Evolutionary conservation across 2,113 vertebrate species (phyloP).

Genomic region (Baryphthengus martii): DNA sequence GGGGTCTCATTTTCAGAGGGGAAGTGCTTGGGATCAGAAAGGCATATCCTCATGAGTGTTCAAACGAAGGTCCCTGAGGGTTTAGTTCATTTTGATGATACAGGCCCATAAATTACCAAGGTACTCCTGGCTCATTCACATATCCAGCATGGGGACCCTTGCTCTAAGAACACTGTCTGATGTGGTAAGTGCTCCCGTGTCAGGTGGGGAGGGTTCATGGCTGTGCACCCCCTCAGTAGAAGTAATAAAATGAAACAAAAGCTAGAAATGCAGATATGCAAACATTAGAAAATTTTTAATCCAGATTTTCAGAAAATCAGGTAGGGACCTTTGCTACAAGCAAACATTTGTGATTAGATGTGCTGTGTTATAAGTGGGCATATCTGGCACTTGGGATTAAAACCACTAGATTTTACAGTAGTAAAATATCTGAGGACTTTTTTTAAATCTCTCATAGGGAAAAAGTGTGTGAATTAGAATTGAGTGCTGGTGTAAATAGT

Average conservation of each 20-base stretch:
- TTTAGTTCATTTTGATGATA: neutral
- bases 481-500: neutral
- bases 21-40: neutral
- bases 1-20: neutral
- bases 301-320: neutral
- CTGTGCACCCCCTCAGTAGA: neutral
- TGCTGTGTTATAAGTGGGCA: neutral
- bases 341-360: neutral
- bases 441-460: neutral
- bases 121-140: neutral
- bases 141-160: neutral
- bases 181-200: neutral
- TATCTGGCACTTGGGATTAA: neutral
- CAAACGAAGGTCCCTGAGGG: neutral
- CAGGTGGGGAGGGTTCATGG: neutral
- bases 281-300: neutral
- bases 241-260: neutral
- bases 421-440: neutral
- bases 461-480: neutral
- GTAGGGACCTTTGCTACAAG: neutral
- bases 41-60: neutral
- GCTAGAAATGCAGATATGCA: neutral
- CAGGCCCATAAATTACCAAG: neutral
- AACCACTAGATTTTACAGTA: slow-evolving; percentile 27
- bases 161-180: neutral